A percentile compares a stretch with the other conserved stretches of the same genome.
These are phyloP conservation scores for Lerema accius DNA, from an alignment of 1,140 invertebrate genomes.

Conservation along the genomic window DNA sequence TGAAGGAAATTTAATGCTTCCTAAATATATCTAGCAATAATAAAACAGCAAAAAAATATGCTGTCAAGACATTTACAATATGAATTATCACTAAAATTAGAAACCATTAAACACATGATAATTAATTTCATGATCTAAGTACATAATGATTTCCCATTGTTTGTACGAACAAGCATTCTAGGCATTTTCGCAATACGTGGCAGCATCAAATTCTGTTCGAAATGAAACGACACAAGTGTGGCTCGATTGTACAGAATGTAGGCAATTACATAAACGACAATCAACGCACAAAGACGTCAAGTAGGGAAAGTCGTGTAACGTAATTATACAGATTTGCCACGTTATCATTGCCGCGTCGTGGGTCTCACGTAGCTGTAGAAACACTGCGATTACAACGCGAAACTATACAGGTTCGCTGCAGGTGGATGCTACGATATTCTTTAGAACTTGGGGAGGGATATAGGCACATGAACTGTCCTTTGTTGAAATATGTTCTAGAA, in stretches of 20 bases:
- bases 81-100: no score
- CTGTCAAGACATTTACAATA: no score
- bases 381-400: constrained; percentile 27
- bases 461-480: no score
- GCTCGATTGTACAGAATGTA: constrained; percentile 67
- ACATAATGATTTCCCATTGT: neutral
- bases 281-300: constrained; percentile 69
- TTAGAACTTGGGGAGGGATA: no score
- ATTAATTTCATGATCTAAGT: neutral
- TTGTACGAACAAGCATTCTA: neutral
- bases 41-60: no score
- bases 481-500: no score
- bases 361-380: constrained; percentile 37
- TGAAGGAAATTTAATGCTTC: no score
- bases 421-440: no score
- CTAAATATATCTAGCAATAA: no score
- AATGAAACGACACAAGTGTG: constrained; percentile 43
- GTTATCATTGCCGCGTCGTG: constrained; percentile 56
- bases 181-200: neutral
- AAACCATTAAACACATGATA: no score
- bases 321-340: constrained; percentile 74
- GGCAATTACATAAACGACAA: constrained; percentile 79
- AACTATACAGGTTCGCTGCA: no score
- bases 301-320: constrained; percentile 70
- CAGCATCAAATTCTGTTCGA: constrained; percentile 62